Evolutionary conservation across 2,888 invertebrate species (phyloP).

Genomic region (Temnothorax unifasciatus): DNA sequence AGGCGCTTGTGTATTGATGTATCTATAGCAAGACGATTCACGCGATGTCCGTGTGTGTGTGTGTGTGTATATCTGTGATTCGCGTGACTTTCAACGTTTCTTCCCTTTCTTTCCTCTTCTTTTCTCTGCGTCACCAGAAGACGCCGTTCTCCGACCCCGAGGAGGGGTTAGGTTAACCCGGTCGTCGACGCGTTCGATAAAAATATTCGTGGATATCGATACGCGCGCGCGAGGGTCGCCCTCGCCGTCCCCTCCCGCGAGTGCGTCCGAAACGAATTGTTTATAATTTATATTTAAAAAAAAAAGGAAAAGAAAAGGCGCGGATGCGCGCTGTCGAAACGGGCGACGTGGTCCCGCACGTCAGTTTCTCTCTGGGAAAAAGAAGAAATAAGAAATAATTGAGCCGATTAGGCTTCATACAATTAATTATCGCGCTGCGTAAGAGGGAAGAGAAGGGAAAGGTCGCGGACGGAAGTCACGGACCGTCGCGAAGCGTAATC

Average conservation of each 20-base stretch:
- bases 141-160: not conserved
- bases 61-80: not conserved
- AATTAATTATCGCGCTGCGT: not conserved
- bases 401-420: not conserved
- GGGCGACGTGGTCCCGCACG: not conserved
- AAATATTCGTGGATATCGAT: conserved; percentile 41
- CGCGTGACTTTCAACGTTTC: not conserved
- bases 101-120: too few relatives aligned
- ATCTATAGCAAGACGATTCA: not conserved
- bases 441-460: not conserved
- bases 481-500: not conserved
- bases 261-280: conserved; percentile 12
- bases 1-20: conserved; percentile 51
- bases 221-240: conserved; percentile 2
- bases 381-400: not conserved
- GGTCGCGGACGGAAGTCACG: not conserved
- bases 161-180: conserved; percentile 22
- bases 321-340: not conserved
- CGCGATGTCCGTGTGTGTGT: not conserved
- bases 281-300: not conserved
- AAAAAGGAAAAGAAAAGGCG: not conserved
- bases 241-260: not conserved
- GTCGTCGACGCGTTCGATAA: not conserved
- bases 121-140: not conserved
- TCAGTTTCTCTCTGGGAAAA: too few relatives aligned